A percentile compares a stretch with the other conserved stretches of the same genome.
These are phyloP conservation scores for Tupaia tana DNA, from an alignment of 2,113 vertebrate genomes.

Conservation along the genomic window DNA sequence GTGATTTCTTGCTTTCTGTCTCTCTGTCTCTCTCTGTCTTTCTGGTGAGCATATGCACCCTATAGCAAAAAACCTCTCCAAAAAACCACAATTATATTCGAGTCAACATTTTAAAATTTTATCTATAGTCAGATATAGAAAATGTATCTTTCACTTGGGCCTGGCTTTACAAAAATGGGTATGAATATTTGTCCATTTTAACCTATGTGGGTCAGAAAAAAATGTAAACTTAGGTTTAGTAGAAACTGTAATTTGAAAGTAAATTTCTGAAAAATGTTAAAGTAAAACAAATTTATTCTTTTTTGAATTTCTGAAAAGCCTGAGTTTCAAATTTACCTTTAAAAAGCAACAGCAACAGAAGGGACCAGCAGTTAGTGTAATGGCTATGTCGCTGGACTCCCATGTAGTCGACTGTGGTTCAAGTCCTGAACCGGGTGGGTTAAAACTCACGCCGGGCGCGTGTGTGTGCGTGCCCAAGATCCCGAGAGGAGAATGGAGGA, in stretches of 20 bases:
- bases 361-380: no score
- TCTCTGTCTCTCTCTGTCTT: no score
- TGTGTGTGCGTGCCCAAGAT: no score
- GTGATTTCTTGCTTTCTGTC: no score
- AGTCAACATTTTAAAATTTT: background rate
- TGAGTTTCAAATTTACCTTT: background rate
- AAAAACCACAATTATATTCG: background rate
- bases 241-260: slow-evolving; percentile 40
- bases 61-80: no score
- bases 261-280: slow-evolving; percentile 74
- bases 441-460: no score
- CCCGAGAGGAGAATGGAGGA: no score
- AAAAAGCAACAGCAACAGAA: background rate
- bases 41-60: no score
- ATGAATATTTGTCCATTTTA: background rate
- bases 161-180: background rate
- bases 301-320: slow-evolving; percentile 53
- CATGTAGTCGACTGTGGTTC: no score
- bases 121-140: background rate
- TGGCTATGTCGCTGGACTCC: no score
- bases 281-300: slow-evolving; percentile 65
- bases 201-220: background rate
- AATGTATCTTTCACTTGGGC: background rate
- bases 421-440: no score
- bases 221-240: slow-evolving; percentile 40